phyloP scores from a whole-genome alignment of 2,888 invertebrate species.

The Drosophila multiciliata region DNA sequence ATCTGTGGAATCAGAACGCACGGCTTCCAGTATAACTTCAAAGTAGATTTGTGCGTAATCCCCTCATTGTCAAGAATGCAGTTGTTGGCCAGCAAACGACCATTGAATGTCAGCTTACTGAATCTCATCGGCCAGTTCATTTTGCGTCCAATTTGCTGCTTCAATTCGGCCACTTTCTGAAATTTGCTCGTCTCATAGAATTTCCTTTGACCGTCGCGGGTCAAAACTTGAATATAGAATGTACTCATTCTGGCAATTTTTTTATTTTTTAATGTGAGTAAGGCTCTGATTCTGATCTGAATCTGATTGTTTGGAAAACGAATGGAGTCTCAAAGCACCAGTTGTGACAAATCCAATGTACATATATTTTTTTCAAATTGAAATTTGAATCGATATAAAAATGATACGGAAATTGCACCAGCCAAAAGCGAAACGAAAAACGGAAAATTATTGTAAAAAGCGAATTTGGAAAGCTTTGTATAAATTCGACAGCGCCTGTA shows the following conservation, averaged over 20 bases:
- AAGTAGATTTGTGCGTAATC: conserved; percentile 51
- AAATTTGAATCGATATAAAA: background rate
- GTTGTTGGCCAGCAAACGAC: conserved; percentile 49
- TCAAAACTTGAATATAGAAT: conserved; percentile 23
- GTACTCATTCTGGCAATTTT: background rate
- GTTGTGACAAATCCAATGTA: background rate
- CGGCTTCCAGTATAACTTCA: conserved; percentile 61
- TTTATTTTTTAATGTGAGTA: background rate
- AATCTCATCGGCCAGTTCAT: conserved; percentile 68
- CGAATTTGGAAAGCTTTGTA: background rate
- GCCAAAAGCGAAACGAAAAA: background rate
- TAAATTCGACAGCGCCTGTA: background rate
- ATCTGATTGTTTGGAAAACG: conserved; percentile 2
- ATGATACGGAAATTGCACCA: background rate
- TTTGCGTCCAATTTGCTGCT: conserved; percentile 50
- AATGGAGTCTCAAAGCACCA: conserved; percentile 24
- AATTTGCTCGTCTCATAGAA: conserved; percentile 58
- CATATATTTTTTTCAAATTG: background rate
- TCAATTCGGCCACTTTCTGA: conserved; percentile 55
- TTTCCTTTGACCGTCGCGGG: conserved; percentile 60
- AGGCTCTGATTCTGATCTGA: background rate
- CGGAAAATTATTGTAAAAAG: background rate
- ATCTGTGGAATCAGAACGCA: conserved; percentile 56
- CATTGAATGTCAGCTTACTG: conserved; percentile 59
- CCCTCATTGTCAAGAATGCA: conserved; percentile 57